Evolutionary conservation across 2,888 invertebrate genomes (phyloP), one percentile per base, ranked within the genome.

Genomic region (Caenorhabditis sp.): DNA sequence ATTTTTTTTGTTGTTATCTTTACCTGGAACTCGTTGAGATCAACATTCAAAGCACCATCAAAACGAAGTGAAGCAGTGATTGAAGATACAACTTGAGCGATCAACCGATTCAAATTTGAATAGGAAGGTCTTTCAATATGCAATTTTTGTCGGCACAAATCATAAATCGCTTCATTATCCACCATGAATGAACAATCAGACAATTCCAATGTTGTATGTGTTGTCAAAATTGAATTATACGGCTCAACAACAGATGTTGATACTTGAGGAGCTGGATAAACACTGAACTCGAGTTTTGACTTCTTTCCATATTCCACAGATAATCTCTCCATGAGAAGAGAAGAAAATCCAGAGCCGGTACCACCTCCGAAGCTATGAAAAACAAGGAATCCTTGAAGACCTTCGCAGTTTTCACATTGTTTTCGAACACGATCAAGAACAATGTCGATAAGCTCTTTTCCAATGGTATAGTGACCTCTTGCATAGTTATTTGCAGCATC

Each of bases 401-500:
- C 92, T 53, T 92, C 92, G 86, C 93, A 94, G 88, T 93, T 93
- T 87, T 94, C 94, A 0, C 67, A 67, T 67, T 77, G 82, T 31
- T 80, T 93, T 82, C 94, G 92, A 70, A 93, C 90, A 52, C 93
- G 84, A 86, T 94, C 93, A 78, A 94, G 54, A 21, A 79, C 79
- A 8, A 76, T 91, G 58, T 91, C 92, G 59, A 94, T 91, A 77
- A 93, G 87, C 87, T 80, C 88, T 52, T 84, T 85, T 49, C 85
- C 96, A 88, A 96, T 94, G 80, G 95, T 96, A 91, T 96, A 97
- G 90, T 96, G 96, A 70, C 96, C 96, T 87, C 96, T 92, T 70
- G 96, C 96, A 84, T 96, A 96, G 91, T 96, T 96, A 90, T 97
- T 96, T 83, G 96, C 96, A 52, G 96, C 95, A 53, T 95, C 95